phyloP scores from a whole-genome alignment of 2,888 invertebrate genomes.

The Habrosyne pyritoides region DNA sequence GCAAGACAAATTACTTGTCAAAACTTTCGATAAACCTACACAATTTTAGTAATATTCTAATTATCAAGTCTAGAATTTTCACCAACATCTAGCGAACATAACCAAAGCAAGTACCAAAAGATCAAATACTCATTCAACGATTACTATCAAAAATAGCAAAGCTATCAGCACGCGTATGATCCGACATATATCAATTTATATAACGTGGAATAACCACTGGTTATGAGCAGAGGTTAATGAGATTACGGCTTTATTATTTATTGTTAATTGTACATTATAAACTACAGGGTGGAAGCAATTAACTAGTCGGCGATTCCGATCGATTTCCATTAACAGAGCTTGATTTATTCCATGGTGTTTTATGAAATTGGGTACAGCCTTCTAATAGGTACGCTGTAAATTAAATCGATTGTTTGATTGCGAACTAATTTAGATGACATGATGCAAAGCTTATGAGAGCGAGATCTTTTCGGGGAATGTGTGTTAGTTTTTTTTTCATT shows the following conservation, averaged over 20 bases:
- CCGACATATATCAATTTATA: conserved; percentile 1
- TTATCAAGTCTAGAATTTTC: neutral
- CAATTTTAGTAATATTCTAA: too few relatives aligned
- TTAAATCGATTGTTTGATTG: neutral
- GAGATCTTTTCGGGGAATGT: conserved; percentile 19
- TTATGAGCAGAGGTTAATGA: conserved; percentile 34
- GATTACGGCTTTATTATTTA: conserved; percentile 43
- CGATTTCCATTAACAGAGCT: conserved; percentile 32
- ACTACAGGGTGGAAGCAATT: conserved; percentile 38
- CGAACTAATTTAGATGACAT: neutral
- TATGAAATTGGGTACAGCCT: conserved; percentile 30
- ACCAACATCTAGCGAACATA: neutral
- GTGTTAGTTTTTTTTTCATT: conserved; percentile 59
- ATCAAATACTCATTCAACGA: neutral
- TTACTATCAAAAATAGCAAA: neutral
- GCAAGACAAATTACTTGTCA: too few relatives aligned
- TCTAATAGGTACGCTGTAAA: neutral
- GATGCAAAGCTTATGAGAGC: neutral
- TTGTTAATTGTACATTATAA: conserved; percentile 46
- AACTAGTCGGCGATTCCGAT: conserved; percentile 37
- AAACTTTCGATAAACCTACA: too few relatives aligned
- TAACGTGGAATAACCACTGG: neutral
- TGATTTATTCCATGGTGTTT: conserved; percentile 34
- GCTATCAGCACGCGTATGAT: neutral
- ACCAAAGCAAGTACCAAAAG: neutral